Evolutionary conservation across 2,888 invertebrate species (phyloP), one percentile per base, ranked within the genome.

Genomic region (Apamea anceps): DNA sequence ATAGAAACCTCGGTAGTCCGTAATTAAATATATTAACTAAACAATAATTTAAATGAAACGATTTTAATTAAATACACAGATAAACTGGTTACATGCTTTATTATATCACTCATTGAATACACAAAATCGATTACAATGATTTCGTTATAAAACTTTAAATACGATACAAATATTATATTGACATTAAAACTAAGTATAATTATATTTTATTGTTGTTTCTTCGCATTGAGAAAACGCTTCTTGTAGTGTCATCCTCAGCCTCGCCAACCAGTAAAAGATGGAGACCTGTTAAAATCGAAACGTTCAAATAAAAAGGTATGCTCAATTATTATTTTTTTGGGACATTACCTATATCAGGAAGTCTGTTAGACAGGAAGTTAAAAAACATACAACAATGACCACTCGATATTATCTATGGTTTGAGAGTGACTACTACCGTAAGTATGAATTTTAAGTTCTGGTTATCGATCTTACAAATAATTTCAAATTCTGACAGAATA

Each of bases 181-280:
- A 60, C 79, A 83, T 75, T 79, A 78, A 28, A 68, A 68, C 54
- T 77, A 48, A 15, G 13, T 48, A 84, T n/a, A n/a, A n/a, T n/a
- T n/a, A 60, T 21, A 82, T 68, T 78, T 85, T 72, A 81, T 75
- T 81, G 77, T 28, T 88, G 77, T 74, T 89, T 91, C 82, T 91
- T 92, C 80, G 81, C 86, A 62, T 89, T 88, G 62, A 86, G 60
- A 66, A 89, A 85, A 66, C 90, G 91, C 66, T 92, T 91, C 72
- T 92, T 94, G 82, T 89, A 87, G 65, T 65, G 88, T 89, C n/a
- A 62, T 89, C 89, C 93, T 96, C 93, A 97, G 90, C 97, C 95
- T 8, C 97, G 95, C 97, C 97, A 97, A 4, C 96, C 96, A 57
- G 96, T 96, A 87, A 97, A 97, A 7, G 96, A 95, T 28, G 97